Evolutionary conservation across 2,888 invertebrate species (phyloP).

Genomic region (Agonopterix alstromeriana): DNA sequence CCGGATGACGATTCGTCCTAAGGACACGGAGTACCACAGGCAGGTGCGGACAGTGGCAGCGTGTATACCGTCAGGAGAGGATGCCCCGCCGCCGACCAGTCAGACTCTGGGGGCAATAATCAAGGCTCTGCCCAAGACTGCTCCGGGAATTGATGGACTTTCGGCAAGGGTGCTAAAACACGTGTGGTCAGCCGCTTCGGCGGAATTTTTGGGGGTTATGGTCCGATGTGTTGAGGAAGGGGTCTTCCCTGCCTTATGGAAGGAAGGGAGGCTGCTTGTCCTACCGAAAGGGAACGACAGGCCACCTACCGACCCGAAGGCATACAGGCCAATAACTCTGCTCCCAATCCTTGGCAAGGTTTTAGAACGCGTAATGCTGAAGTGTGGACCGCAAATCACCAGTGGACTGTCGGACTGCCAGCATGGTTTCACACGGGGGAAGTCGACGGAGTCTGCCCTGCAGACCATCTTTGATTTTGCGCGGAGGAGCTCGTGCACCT

Average conservation of each 20-base stretch:
- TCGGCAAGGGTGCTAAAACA: not conserved
- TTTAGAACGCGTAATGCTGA: not conserved
- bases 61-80: not conserved
- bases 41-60: not conserved
- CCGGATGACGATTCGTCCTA: not conserved
- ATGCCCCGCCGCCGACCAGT: not conserved
- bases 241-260: no score
- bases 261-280: no score
- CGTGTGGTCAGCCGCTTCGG: not conserved
- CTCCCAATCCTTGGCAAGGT: no score
- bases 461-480: not conserved
- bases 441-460: conserved; percentile 4
- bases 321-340: no score
- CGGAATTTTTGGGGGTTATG: not conserved
- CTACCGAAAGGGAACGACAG: no score
- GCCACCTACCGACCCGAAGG: no score
- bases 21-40: not conserved
- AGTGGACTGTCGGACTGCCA: not conserved
- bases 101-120: not conserved
- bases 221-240: no score
- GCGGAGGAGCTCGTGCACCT: conserved; percentile 2
- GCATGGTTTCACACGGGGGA: not conserved
- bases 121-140: not conserved
- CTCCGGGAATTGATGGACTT: not conserved
- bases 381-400: not conserved